Percentiles rank a stretch among this genome's conserved stretches.
Conservation (phyloP, 2,888 invertebrate species). For the Drosophila neonasuta region DNA sequence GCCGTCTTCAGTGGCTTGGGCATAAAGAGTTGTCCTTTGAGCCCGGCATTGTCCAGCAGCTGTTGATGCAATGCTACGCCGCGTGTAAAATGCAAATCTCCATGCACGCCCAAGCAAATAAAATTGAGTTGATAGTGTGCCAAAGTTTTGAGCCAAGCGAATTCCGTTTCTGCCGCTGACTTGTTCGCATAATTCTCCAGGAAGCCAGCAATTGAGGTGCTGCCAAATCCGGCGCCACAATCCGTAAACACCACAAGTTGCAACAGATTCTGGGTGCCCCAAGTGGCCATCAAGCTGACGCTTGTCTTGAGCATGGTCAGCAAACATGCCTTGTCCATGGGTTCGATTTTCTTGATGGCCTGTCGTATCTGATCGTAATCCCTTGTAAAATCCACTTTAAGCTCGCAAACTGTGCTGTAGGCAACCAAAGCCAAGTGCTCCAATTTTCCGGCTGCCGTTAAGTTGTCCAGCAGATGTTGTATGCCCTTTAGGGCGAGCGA, state of each 20-base stretch:
- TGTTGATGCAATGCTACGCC: constrained; percentile 85
- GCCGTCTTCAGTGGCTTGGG: constrained; percentile 67
- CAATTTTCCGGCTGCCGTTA: constrained; percentile 78
- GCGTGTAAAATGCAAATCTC: constrained; percentile 84
- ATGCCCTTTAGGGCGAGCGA: constrained; percentile 81
- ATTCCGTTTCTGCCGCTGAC: constrained; percentile 61
- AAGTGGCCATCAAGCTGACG: constrained; percentile 91
- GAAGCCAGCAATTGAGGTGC: constrained; percentile 85
- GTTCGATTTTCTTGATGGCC: constrained; percentile 89
- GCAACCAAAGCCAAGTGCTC: constrained; percentile 78
- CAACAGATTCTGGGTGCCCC: constrained; percentile 93
- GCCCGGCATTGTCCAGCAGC: constrained; percentile 89
- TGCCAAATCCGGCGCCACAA: constrained; percentile 86
- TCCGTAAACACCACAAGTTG: constrained; percentile 91
- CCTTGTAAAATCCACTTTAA: constrained; percentile 92
- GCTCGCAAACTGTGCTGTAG: constrained; percentile 81
- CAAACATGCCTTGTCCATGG: constrained; percentile 93
- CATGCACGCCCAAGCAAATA: constrained; percentile 87
- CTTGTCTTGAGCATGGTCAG: constrained; percentile 91
- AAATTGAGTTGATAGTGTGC: constrained; percentile 91
- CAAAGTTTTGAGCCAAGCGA: constrained; percentile 89
- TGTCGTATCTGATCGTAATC: constrained; percentile 91
- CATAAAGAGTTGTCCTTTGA: constrained; percentile 83
- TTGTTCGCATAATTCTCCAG: constrained; percentile 80
- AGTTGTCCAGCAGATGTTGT: constrained; percentile 79